phyloP scores from a whole-genome alignment of 2,113 vertebrate genomes.

The Mirounga angustirostris region DNA sequence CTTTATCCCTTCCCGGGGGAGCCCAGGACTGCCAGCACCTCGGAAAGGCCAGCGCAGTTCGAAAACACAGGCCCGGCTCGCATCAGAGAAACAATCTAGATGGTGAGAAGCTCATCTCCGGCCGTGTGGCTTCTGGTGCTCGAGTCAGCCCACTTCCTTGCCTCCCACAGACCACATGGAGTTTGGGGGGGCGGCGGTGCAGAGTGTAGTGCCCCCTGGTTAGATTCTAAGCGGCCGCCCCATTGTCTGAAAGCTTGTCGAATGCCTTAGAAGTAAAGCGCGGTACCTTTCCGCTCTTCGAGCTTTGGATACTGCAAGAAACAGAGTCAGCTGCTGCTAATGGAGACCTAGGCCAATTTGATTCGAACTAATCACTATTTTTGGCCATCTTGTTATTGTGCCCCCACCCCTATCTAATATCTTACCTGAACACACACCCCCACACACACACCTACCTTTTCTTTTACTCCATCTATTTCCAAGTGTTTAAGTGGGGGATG shows the following conservation, averaged over 20 bases:
- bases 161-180: background rate
- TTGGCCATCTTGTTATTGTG: background rate
- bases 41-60: background rate
- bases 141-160: background rate
- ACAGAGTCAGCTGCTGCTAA: background rate
- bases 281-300: background rate
- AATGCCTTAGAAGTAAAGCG: conserved; percentile 36
- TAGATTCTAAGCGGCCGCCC: background rate
- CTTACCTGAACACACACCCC: background rate
- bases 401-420: background rate
- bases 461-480: conserved; percentile 35
- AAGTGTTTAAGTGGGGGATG: conserved; percentile 12
- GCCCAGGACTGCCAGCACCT: background rate
- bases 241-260: background rate
- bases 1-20: background rate
- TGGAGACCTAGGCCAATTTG: conserved; percentile 1
- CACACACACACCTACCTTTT: background rate
- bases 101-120: background rate
- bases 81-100: background rate
- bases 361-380: conserved; percentile 38
- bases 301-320: background rate
- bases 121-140: background rate
- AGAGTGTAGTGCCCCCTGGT: background rate
- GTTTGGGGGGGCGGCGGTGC: background rate
- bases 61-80: background rate